Conservation (phyloP, 2,888 invertebrate genomes). For the Chirona hameri region DNA sequence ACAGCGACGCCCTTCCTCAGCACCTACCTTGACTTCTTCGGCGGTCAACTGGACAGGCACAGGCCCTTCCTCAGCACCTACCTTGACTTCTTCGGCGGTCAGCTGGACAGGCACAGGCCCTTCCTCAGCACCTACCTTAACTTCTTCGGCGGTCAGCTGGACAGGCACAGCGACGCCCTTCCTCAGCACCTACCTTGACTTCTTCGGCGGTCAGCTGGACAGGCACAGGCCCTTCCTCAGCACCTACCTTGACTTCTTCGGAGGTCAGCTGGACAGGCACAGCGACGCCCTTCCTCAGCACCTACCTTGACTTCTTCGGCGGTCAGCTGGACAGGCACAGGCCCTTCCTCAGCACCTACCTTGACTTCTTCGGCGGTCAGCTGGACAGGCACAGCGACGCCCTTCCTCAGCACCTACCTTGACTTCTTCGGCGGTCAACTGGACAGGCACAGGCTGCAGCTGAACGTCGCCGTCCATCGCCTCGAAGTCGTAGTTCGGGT, state of each 20-base stretch:
- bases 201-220: slow-evolving; percentile 71
- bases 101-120: slow-evolving; percentile 73
- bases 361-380: slow-evolving; percentile 66
- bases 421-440: slow-evolving; percentile 67
- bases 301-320: slow-evolving; percentile 66
- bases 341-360: slow-evolving; percentile 52
- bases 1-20: slow-evolving; percentile 57
- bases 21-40: slow-evolving; percentile 63
- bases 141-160: slow-evolving; percentile 66
- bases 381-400: slow-evolving; percentile 76
- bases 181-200: slow-evolving; percentile 54
- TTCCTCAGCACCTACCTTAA: slow-evolving; percentile 54
- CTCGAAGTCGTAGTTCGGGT: slow-evolving; percentile 91
- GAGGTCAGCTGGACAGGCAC: slow-evolving; percentile 71
- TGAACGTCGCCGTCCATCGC: slow-evolving; percentile 70
- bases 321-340: slow-evolving; percentile 70
- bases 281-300: slow-evolving; percentile 47
- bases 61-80: slow-evolving; percentile 53
- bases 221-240: slow-evolving; percentile 60
- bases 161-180: slow-evolving; percentile 76
- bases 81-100: slow-evolving; percentile 66
- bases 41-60: slow-evolving; percentile 71
- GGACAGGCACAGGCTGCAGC: slow-evolving; percentile 76
- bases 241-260: slow-evolving; percentile 63
- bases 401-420: slow-evolving; percentile 52